A percentile compares a stretch with the other conserved stretches of the same genome.
Evolutionary conservation across 2,113 vertebrate species (phyloP).

Genomic region (Felis catus): DNA sequence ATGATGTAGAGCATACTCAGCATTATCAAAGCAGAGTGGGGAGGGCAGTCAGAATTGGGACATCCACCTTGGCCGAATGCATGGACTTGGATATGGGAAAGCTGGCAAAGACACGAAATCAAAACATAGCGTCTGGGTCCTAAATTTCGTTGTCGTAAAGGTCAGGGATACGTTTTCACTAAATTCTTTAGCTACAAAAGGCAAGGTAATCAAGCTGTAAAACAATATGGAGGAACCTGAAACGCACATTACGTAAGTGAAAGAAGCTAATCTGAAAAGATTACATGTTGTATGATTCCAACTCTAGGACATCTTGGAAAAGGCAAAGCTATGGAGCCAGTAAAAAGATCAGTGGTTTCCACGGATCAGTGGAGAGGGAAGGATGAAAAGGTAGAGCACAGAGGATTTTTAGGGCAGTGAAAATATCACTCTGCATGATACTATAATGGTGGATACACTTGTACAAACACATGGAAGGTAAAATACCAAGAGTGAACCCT

Average conservation of each 20-base stretch:
- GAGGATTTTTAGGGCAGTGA: not conserved
- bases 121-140: not conserved
- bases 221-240: not conserved
- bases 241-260: not conserved
- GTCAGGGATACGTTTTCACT: not conserved
- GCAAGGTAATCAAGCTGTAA: not conserved
- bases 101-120: not conserved
- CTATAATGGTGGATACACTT: not conserved
- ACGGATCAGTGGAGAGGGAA: not conserved
- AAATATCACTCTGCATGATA: not conserved
- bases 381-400: not conserved
- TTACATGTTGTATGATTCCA: not conserved
- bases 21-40: not conserved
- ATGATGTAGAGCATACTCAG: not conserved
- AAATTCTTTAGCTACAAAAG: not conserved
- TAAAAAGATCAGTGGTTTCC: not conserved
- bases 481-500: not conserved
- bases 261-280: not conserved
- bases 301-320: not conserved
- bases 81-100: not conserved
- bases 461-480: not conserved
- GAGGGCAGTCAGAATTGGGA: not conserved
- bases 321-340: not conserved
- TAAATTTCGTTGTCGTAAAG: not conserved
- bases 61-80: not conserved